Base-by-base conservation (phyloP, 2,113 vertebrate species). In the Nycticorax nycticorax region DNA sequence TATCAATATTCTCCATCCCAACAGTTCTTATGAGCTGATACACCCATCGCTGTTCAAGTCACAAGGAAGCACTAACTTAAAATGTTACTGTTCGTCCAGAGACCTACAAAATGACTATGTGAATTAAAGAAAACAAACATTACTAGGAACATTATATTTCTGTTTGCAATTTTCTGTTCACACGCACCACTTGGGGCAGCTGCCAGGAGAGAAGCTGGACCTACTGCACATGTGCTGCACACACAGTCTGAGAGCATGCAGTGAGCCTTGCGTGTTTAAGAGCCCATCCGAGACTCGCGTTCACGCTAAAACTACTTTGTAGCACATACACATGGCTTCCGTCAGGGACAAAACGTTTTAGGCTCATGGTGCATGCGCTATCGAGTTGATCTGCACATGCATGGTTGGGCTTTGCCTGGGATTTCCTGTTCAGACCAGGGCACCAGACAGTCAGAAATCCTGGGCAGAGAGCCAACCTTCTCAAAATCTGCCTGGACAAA, bases 391-490 rank as follows among this genome's bases (percentile, higher is more conserved):
- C 85, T 1, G 22, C 82, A 30, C 94, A 32, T 35, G 88, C 16
- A n/a, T 6, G 7, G 6, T 3, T 8, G 3, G 39, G 55, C 32
- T 66, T 27, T 60, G 95, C 93, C 89, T 27, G 95, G 56, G 92
- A 88, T 93, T 93, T 94, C 92, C 96, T 95, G 94, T 1, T 39
- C 95, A 80, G 78, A 87, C 5, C 88, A 52, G 96, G 94, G 94
- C 92, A 96, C 88, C 88, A 76, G 91, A 68, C 81, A 92, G 48
- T 20, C 92, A 92, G 63, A 66, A 68, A 76, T 4, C 52, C 92
- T 12, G 71, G 94, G 95, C 82, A 82, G 22, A 20, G 23, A 59
- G 93, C 92, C 96, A 96, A 3, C 10, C 48, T 23, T 22, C 91
- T 69, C 63, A 8, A 12, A 0, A 4, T 16, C 79, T 57, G 85